A percentile compares a stretch with the other conserved stretches of the same genome.
Evolutionary conservation across 2,113 vertebrate genomes (phyloP).

Genomic region (Ophiodon elongatus): DNA sequence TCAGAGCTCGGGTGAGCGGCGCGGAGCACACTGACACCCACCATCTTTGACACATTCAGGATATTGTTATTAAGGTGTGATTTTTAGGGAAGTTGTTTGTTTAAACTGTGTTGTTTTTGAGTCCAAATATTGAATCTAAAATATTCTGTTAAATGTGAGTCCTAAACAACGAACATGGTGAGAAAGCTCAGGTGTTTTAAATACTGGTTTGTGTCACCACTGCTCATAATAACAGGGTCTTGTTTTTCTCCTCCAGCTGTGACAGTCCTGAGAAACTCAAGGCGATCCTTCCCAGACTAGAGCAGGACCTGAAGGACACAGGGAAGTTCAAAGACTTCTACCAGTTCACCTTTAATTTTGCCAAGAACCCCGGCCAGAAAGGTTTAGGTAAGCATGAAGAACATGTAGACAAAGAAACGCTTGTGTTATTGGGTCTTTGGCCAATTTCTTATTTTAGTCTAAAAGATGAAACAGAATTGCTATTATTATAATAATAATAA

Average conservation of each 20-base stretch:
- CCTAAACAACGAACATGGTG: background rate
- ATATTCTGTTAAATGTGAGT: background rate
- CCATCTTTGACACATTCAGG: background rate
- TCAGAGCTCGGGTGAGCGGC: slow-evolving; percentile 91
- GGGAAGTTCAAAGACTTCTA: slow-evolving; percentile 96
- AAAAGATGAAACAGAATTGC: background rate
- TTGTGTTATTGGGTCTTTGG: background rate
- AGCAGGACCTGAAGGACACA: slow-evolving; percentile 94
- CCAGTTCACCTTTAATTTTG: slow-evolving; percentile 97
- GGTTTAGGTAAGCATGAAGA: slow-evolving; percentile 89
- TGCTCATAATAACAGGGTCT: background rate
- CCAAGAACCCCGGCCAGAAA: slow-evolving; percentile 97
- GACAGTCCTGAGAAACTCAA: slow-evolving; percentile 94
- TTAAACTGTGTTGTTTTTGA: background rate
- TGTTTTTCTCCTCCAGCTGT: slow-evolving; percentile 83
- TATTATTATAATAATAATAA: background rate
- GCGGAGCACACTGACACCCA: background rate
- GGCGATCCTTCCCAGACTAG: slow-evolving; percentile 90
- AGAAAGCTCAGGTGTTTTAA: background rate
- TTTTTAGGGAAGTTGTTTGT: background rate
- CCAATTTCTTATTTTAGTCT: background rate
- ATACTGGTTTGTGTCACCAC: background rate
- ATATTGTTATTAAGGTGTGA: background rate
- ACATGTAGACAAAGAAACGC: background rate
- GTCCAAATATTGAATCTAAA: background rate